Evolutionary conservation across 1,140 invertebrate genomes (phyloP).

Genomic region (Neocloeon triangulifer): DNA sequence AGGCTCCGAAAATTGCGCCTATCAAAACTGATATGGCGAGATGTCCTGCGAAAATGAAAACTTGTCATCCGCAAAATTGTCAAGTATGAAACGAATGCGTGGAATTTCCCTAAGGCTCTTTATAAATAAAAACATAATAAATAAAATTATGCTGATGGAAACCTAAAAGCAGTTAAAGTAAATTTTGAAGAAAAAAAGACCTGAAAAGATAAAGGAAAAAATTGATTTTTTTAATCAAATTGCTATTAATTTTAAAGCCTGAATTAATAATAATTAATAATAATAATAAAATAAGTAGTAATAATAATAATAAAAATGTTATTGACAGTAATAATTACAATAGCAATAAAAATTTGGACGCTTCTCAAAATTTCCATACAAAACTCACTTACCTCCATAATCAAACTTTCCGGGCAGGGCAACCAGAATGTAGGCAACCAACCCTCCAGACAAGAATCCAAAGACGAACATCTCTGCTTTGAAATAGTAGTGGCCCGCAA

Average conservation of each 20-base stretch:
- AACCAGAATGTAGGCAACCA: conserved; percentile 20
- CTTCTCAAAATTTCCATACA: too few species aligned
- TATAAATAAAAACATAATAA: too few species aligned
- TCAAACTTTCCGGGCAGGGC: conserved; percentile 7
- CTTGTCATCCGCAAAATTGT: too few species aligned
- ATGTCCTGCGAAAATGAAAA: too few species aligned
- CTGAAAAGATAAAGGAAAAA: conserved; percentile 10
- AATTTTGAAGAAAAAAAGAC: background rate
- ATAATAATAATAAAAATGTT: conserved; percentile 3
- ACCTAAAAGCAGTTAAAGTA: background rate
- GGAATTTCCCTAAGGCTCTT: too few species aligned
- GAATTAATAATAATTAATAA: too few species aligned
- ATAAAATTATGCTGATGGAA: too few species aligned
- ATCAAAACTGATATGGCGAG: too few species aligned
- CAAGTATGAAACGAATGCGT: too few species aligned
- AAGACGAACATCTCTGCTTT: conserved; percentile 31
- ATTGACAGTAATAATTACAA: conserved; percentile 5
- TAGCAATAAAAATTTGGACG: conserved; percentile 5
- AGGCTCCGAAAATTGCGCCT: conserved; percentile 21
- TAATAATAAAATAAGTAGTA: conserved; percentile 11
- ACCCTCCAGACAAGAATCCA: conserved; percentile 20
- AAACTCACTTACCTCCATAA: conserved; percentile 12
- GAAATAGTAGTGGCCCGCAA: conserved; percentile 35
- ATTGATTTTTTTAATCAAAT: too few species aligned
- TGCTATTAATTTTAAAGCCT: too few species aligned